Conservation (phyloP, 2,888 invertebrate genomes). For the Cremastinae sp. region DNA sequence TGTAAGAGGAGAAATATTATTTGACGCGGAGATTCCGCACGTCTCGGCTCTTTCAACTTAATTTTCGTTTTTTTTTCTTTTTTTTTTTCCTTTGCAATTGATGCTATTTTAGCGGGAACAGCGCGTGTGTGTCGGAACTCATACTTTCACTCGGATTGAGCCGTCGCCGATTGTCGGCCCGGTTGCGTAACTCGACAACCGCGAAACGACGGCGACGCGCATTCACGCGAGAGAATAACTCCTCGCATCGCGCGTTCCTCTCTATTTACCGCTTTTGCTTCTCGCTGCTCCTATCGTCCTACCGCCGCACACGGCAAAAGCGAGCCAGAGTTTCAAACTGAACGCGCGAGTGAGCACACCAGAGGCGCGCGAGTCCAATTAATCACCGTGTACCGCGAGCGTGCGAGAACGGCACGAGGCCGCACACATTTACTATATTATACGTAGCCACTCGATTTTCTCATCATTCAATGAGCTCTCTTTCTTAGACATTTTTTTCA, state of each 20-base stretch:
- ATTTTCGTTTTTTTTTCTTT: background rate
- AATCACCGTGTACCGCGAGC: slow-evolving; percentile 63
- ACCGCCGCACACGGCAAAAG: slow-evolving; percentile 55
- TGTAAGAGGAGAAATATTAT: too few species aligned
- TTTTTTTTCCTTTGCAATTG: slow-evolving; percentile 2
- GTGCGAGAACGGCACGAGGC: slow-evolving; percentile 65
- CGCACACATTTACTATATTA: slow-evolving; percentile 31
- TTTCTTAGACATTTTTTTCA: slow-evolving; percentile 6
- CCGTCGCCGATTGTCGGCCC: slow-evolving; percentile 58
- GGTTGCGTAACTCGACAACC: slow-evolving; percentile 56
- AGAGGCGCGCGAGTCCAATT: slow-evolving; percentile 68
- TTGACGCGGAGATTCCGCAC: too few species aligned
- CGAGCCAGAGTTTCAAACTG: slow-evolving; percentile 57
- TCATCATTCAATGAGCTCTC: slow-evolving; percentile 9
- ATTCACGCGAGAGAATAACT: slow-evolving; percentile 37
- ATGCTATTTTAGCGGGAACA: background rate
- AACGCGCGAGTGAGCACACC: slow-evolving; percentile 41
- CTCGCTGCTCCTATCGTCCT: slow-evolving; percentile 23
- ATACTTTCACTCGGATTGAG: slow-evolving; percentile 65
- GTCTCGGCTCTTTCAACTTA: too few species aligned
- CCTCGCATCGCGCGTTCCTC: slow-evolving; percentile 49
- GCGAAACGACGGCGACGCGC: slow-evolving; percentile 42
- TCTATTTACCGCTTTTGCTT: slow-evolving; percentile 1
- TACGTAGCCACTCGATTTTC: slow-evolving; percentile 34
- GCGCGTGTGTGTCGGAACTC: slow-evolving; percentile 24